phyloP scores from a whole-genome alignment of 2,113 vertebrate genomes.

The Coracopsis vasa region DNA sequence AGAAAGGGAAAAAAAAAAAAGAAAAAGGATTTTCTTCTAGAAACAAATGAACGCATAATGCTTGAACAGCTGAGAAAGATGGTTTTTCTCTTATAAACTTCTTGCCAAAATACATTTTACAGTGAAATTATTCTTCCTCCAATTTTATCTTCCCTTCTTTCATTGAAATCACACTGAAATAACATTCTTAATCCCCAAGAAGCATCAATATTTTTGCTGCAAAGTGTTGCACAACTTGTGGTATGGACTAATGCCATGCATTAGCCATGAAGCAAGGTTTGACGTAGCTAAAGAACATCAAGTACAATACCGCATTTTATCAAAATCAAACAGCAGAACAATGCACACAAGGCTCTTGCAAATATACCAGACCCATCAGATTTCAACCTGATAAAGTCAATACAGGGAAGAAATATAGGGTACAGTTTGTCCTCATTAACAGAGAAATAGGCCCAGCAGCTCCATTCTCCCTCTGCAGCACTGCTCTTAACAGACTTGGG shows the following conservation, averaged over 20 bases:
- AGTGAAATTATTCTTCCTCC: not conserved
- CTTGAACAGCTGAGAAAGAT: not conserved
- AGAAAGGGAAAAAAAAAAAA: not conserved
- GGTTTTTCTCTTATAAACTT: not conserved
- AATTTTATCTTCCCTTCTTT: constrained; percentile 9
- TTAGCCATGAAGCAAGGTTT: constrained; percentile 69
- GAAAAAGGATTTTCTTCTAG: not conserved
- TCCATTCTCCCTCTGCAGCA: not conserved
- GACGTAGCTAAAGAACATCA: constrained; percentile 78
- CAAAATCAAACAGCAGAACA: constrained; percentile 81
- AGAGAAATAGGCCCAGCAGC: constrained; percentile 10
- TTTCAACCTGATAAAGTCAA: constrained; percentile 70
- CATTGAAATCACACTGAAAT: constrained; percentile 68
- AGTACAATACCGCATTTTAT: constrained; percentile 80
- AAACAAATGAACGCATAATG: not conserved
- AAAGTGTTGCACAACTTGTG: constrained; percentile 77
- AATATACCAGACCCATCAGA: constrained; percentile 71
- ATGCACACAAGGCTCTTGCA: constrained; percentile 69
- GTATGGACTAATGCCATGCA: constrained; percentile 76
- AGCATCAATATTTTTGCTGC: constrained; percentile 73
- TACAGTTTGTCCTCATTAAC: constrained; percentile 55
- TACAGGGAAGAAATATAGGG: constrained; percentile 46
- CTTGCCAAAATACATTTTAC: not conserved
- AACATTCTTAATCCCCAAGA: constrained; percentile 74
- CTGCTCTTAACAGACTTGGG: not conserved